Evolutionary conservation across 2,113 vertebrate species (phyloP).

Genomic region (Mesoclemmys tuberculata): DNA sequence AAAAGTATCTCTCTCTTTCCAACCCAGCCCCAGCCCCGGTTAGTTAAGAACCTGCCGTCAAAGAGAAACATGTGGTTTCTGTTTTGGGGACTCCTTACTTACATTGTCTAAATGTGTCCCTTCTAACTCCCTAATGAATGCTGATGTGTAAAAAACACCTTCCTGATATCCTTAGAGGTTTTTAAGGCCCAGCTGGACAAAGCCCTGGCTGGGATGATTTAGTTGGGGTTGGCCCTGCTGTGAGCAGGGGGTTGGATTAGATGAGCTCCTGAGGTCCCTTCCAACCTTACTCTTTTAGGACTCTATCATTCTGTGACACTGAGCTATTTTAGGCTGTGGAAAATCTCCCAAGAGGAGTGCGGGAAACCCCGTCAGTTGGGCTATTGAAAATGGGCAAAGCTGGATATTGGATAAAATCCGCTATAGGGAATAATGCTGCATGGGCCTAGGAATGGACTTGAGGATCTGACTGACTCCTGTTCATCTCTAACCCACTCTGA

Average conservation of each 20-base stretch:
- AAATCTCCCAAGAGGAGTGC: not conserved
- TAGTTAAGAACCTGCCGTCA: not conserved
- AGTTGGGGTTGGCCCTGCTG: too few species aligned
- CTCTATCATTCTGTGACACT: not conserved
- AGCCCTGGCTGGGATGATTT: too few species aligned
- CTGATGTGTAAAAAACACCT: not conserved
- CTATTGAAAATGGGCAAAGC: not conserved
- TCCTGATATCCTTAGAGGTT: not conserved
- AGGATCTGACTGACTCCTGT: not conserved
- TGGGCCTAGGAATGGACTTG: too few species aligned
- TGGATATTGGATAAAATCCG: not conserved
- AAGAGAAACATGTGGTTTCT: not conserved
- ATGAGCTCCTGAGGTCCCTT: too few species aligned
- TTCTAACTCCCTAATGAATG: accelerated
- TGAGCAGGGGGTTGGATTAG: too few species aligned
- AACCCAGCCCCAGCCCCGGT: not conserved
- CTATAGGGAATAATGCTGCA: not conserved
- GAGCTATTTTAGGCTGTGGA: not conserved
- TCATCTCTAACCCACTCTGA: not conserved
- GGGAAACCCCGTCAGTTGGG: not conserved
- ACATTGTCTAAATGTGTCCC: not conserved
- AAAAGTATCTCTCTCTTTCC: not conserved
- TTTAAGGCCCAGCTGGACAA: too few species aligned
- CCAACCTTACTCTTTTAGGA: too few species aligned
- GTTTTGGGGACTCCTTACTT: not conserved